Evolutionary conservation across 2,797 vertebrate species (phyloP), one percentile per base, ranked within the genome.

Genomic region (Cirrhinus molitorella): DNA sequence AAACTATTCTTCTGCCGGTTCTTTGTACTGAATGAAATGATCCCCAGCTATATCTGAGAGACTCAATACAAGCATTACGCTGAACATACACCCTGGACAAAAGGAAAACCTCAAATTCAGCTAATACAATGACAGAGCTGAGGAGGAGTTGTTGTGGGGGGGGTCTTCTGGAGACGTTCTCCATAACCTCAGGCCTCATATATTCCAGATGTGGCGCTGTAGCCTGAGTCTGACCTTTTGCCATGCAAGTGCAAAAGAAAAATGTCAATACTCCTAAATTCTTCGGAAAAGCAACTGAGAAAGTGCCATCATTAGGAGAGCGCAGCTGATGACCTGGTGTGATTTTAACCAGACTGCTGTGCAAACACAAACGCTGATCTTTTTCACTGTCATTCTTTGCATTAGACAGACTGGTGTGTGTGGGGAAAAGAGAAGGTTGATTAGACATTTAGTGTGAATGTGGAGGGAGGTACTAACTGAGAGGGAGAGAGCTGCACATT

Each of bases 181-280:
- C 91, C 71, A 83, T 88, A 90, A 85, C 91, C 87, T 75, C 70
- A 70, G 83, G 73, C 88, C 89, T 92, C 89, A 91, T 92, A 51
- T 80, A 87, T 91, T 92, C 94, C 93, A 95, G 92, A 95, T 94
- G 94, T 90, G 91, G 80, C 78, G 19, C 31, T 87, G 86, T 89
- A 89, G 88, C 91, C 91, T 80, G 81, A 88, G 87, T 86, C 12
- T 55, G 89, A 93, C 93, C 91, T 95, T 71, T 67, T 59, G 88
- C 25, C 92, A 89, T 88, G 8, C 59, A 90, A 91, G 92, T 91
- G 93, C 88, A 85, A 90, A 90, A 92, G 91, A 92, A 93, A 91
- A 83, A 90, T 85, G 88, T 92, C 91, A 88, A 91, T 81, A 47
- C 86, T 85, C 82, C 86, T 7, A 79, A 88, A 92, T 91, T 89